A percentile compares a stretch with the other conserved stretches of the same genome.
phyloP scores from a whole-genome alignment of 2,797 vertebrate species.

The Chrysocyon brachyurus region DNA sequence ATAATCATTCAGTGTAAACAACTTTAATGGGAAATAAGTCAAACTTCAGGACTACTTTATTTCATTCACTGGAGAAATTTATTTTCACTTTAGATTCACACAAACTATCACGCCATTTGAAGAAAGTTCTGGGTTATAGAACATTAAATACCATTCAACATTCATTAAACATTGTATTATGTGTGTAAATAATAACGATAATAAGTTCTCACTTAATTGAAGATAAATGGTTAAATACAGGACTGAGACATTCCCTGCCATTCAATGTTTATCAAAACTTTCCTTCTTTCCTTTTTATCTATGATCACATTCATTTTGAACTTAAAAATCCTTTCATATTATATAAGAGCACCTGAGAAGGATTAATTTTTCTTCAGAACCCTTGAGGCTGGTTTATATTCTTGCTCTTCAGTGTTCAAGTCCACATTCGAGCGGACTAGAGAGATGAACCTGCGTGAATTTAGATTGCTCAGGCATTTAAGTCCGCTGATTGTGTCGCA shows the following conservation, averaged over 20 bases:
- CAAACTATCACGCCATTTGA: slow-evolving; percentile 68
- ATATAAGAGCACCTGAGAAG: neutral
- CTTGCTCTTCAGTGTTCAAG: slow-evolving; percentile 61
- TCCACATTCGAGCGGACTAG: slow-evolving; percentile 67
- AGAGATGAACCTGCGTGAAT: slow-evolving; percentile 64
- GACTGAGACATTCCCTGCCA: slow-evolving; percentile 63
- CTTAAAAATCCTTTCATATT: slow-evolving; percentile 49
- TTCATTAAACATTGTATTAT: slow-evolving; percentile 74
- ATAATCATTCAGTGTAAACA: slow-evolving; percentile 62
- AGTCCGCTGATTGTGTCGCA: neutral
- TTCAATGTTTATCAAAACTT: slow-evolving; percentile 11
- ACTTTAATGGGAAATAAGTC: slow-evolving; percentile 61
- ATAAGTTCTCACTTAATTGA: slow-evolving; percentile 65
- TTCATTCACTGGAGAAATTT: slow-evolving; percentile 79
- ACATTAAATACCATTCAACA: slow-evolving; percentile 71
- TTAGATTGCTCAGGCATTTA: slow-evolving; percentile 54
- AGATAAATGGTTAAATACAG: slow-evolving; percentile 70
- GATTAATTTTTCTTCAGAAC: neutral
- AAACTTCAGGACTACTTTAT: slow-evolving; percentile 77
- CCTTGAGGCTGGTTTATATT: neutral
- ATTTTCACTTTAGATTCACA: slow-evolving; percentile 81
- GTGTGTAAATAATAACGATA: slow-evolving; percentile 75
- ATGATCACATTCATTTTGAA: slow-evolving; percentile 1
- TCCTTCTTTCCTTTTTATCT: slow-evolving; percentile 27
- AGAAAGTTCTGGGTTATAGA: slow-evolving; percentile 75